These are phyloP conservation scores for Drosophila mimetica DNA, from an alignment of 2,888 invertebrate genomes.

Conservation along the genomic window DNA sequence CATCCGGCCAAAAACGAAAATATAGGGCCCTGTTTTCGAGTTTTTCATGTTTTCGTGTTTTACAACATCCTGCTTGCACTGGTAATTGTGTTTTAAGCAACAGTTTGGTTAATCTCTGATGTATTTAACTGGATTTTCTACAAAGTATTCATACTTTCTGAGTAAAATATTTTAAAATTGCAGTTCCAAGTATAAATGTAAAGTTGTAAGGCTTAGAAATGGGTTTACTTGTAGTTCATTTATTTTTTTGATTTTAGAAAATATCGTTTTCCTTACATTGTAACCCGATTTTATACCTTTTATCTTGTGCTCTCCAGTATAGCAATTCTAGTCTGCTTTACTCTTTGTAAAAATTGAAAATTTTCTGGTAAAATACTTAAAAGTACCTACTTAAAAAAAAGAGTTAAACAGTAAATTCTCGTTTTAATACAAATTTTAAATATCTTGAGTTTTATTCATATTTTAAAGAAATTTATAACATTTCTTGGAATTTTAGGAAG, in stretches of 20 bases:
- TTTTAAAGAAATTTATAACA: no score
- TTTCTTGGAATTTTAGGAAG: not conserved
- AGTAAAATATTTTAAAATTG: no score
- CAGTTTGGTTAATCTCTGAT: not conserved
- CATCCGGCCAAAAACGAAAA: not conserved
- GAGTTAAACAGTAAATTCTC: no score
- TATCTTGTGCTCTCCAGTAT: not conserved
- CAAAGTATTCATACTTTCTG: not conserved
- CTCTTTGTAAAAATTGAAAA: no score
- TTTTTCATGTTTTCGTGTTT: constrained; percentile 12
- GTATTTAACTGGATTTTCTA: not conserved
- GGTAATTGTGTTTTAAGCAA: constrained; percentile 26
- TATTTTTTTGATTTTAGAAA: not conserved
- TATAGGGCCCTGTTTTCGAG: constrained; percentile 23
- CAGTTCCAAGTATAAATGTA: no score
- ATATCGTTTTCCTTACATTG: not conserved
- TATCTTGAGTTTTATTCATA: no score
- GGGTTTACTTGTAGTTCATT: not conserved
- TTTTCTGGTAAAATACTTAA: no score
- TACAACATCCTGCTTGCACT: constrained; percentile 10
- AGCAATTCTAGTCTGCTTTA: not conserved
- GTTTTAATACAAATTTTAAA: no score
- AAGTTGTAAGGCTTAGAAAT: not conserved
- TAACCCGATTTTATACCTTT: not conserved
- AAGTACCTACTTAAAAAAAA: no score